phyloP scores from a whole-genome alignment of 2,113 vertebrate species.

The Peromyscus polionotus region DNA sequence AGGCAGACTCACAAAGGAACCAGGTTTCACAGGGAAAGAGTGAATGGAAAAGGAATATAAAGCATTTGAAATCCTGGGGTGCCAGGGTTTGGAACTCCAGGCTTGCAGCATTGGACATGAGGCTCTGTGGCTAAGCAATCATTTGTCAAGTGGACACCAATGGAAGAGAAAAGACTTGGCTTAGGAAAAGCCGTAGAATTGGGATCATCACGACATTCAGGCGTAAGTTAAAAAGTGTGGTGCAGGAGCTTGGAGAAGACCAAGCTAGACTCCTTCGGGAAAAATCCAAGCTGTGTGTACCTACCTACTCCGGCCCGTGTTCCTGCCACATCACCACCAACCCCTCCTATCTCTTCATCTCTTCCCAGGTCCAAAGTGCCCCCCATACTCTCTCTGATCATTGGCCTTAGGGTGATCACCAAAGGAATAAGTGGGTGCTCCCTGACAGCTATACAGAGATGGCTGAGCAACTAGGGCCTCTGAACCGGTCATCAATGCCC shows the following conservation, averaged over 20 bases:
- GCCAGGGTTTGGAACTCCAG: not conserved
- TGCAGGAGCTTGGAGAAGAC: not conserved
- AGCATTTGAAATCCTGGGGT: not conserved
- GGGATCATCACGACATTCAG: not conserved
- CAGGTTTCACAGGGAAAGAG: not conserved
- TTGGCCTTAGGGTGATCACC: no score
- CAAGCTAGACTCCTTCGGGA: not conserved
- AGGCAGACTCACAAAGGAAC: not conserved
- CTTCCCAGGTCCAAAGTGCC: not conserved
- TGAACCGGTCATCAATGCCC: not conserved
- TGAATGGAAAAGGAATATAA: not conserved
- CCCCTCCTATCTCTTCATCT: not conserved
- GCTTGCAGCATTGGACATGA: not conserved
- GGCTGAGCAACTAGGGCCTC: not conserved
- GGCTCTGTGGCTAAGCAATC: not conserved
- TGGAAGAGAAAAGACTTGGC: slow-evolving; percentile 1
- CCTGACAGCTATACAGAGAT: not conserved
- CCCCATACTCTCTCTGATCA: not conserved
- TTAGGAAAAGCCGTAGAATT: not conserved
- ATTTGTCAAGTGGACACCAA: not conserved
- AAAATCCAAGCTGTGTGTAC: not conserved
- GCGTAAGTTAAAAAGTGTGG: not conserved
- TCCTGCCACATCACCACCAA: not conserved
- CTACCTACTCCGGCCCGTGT: not conserved
- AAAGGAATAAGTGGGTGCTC: not conserved